Percentiles rank a stretch among this genome's conserved stretches.
Evolutionary conservation across 1,140 invertebrate genomes (phyloP).

Genomic region (Gryon sp.): DNA sequence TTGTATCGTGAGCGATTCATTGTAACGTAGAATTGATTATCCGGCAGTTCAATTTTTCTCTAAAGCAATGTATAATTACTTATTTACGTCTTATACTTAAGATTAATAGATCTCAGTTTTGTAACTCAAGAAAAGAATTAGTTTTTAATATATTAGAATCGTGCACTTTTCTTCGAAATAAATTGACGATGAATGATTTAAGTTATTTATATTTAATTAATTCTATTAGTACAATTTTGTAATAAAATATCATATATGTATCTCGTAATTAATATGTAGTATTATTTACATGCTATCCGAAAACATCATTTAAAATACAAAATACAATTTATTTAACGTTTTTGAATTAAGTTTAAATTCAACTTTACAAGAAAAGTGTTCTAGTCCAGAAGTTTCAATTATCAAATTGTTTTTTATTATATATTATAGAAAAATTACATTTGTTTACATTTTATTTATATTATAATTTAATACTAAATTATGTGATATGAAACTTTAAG

Average conservation of each 20-base stretch:
- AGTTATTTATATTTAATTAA: slow-evolving; percentile 20
- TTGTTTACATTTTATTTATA: no score
- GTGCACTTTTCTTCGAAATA: no score
- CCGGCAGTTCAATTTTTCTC: no score
- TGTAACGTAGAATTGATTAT: no score
- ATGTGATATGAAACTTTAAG: no score
- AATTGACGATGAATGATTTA: no score
- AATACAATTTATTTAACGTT: neutral
- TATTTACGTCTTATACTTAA: slow-evolving; percentile 28
- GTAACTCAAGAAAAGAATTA: slow-evolving; percentile 15
- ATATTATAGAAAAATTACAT: no score
- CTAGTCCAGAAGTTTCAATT: neutral
- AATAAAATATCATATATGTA: neutral
- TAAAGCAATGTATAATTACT: neutral
- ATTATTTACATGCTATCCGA: neutral
- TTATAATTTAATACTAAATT: neutral
- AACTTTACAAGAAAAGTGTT: slow-evolving; percentile 15
- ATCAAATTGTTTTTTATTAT: no score
- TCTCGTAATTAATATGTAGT: neutral
- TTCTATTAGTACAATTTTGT: neutral
- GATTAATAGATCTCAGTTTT: slow-evolving; percentile 47
- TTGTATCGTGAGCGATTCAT: no score
- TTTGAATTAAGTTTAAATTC: no score
- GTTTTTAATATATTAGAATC: neutral
- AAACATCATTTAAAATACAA: neutral